Conservation (phyloP, 2,888 invertebrate genomes). For the Platycheirus albimanus region DNA sequence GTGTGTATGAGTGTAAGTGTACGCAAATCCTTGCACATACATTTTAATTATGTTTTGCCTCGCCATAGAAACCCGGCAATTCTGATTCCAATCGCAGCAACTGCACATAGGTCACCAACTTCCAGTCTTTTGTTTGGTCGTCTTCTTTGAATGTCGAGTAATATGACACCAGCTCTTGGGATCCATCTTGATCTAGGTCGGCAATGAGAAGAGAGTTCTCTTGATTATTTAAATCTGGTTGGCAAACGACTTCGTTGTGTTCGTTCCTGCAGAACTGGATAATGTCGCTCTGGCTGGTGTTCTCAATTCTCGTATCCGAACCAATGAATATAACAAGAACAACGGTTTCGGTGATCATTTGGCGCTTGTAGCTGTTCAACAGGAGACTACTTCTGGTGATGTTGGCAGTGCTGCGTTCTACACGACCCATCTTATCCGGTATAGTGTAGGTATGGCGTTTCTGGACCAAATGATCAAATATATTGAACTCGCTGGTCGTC, state of each 20-base stretch:
- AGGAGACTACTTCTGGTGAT: conserved; percentile 75
- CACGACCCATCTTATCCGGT: conserved; percentile 75
- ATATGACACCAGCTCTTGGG: conserved; percentile 90
- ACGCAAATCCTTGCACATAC: conserved; percentile 20
- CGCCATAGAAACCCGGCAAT: conserved; percentile 87
- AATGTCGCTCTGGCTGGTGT: conserved; percentile 91
- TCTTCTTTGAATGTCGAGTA: conserved; percentile 85
- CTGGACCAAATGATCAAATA: conserved; percentile 79
- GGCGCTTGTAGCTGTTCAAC: conserved; percentile 80
- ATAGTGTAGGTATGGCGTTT: conserved; percentile 79
- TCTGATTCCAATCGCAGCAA: conserved; percentile 89
- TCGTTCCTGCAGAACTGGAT: conserved; percentile 87
- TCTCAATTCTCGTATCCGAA: conserved; percentile 88
- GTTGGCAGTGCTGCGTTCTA: conserved; percentile 75
- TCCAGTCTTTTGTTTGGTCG: conserved; percentile 83
- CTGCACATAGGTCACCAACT: conserved; percentile 87
- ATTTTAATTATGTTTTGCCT: conserved; percentile 74
- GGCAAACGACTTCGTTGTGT: conserved; percentile 84
- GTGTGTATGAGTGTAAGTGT: conserved; percentile 16
- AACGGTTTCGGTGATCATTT: conserved; percentile 88
- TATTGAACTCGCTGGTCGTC: conserved; percentile 78
- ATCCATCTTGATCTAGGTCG: conserved; percentile 89
- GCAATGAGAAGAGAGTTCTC: conserved; percentile 89
- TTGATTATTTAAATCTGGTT: conserved; percentile 89
- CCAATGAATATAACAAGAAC: conserved; percentile 91